A percentile compares a stretch with the other conserved stretches of the same genome.
These are phyloP conservation scores for Dichetophora obliterata DNA, from an alignment of 2,888 invertebrate genomes.

Conservation along the genomic window DNA sequence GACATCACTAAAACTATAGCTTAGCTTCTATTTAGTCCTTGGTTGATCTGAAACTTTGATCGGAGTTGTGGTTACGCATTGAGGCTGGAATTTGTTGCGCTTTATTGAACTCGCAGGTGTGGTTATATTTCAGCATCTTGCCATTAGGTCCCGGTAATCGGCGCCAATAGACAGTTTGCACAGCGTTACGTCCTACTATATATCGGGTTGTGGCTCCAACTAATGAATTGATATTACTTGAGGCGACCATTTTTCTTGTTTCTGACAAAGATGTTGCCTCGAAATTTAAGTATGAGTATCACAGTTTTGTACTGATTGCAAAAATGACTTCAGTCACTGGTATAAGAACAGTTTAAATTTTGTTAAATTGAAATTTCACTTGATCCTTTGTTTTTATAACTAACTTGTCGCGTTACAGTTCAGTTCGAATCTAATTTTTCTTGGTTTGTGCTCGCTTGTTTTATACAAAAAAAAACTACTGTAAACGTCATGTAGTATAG, in stretches of 20 bases:
- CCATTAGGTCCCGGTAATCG: slow-evolving; percentile 70
- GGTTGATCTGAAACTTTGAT: slow-evolving; percentile 54
- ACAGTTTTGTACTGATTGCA: slow-evolving; percentile 45
- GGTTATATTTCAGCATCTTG: slow-evolving; percentile 73
- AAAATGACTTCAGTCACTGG: too few species aligned
- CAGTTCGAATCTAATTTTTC: slow-evolving; percentile 48
- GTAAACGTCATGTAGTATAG: not conserved
- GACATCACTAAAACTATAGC: not conserved
- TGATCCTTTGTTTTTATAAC: slow-evolving; percentile 2
- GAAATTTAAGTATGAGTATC: slow-evolving; percentile 42
- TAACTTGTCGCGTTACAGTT: slow-evolving; percentile 42
- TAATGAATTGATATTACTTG: slow-evolving; percentile 71
- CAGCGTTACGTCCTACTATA: slow-evolving; percentile 80
- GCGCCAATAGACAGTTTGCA: slow-evolving; percentile 84
- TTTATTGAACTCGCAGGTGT: slow-evolving; percentile 74
- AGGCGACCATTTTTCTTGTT: slow-evolving; percentile 54
- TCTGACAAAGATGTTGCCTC: slow-evolving; percentile 10
- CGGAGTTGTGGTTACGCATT: slow-evolving; percentile 66
- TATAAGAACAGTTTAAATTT: not conserved
- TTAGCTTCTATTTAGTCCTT: not conserved
- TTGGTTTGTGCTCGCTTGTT: slow-evolving; percentile 40
- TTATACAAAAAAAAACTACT: slow-evolving; percentile 50
- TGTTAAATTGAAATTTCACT: not conserved
- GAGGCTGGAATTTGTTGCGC: slow-evolving; percentile 69
- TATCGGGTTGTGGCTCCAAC: slow-evolving; percentile 80